These are phyloP conservation scores for Limonius californicus DNA, from an alignment of 1,140 invertebrate species.

Conservation along the genomic window DNA sequence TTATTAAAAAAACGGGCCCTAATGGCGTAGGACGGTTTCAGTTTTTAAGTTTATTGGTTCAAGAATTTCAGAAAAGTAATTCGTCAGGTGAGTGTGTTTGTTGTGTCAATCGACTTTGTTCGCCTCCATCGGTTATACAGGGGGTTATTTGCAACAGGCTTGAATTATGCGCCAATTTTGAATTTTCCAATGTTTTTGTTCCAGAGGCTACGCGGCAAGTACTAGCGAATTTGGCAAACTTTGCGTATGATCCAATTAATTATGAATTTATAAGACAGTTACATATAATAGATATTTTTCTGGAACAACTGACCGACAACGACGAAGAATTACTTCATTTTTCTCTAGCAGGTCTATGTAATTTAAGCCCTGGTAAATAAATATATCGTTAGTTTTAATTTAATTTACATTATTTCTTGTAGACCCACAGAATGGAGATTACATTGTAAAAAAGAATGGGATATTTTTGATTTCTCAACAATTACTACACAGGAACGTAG, in stretches of 20 bases:
- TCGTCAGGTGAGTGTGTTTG: constrained; percentile 57
- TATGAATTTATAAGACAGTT: constrained; percentile 73
- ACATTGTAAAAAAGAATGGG: constrained; percentile 62
- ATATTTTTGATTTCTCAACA: constrained; percentile 55
- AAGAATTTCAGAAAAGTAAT: constrained; percentile 75
- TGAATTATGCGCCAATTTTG: constrained; percentile 16
- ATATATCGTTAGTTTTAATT: too few relatives aligned
- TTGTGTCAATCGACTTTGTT: background rate
- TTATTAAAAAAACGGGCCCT: constrained; percentile 68
- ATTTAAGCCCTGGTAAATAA: constrained; percentile 66
- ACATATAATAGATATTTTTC: constrained; percentile 75
- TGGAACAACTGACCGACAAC: constrained; percentile 63
- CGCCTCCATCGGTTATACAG: background rate
- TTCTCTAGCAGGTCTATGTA: constrained; percentile 77
- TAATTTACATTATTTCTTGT: constrained; percentile 40
- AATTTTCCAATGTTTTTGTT: constrained; percentile 41
- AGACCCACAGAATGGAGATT: constrained; percentile 65
- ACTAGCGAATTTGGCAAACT: constrained; percentile 89
- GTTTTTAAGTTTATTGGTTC: constrained; percentile 75
- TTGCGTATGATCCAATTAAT: constrained; percentile 95
- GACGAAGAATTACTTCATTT: constrained; percentile 60
- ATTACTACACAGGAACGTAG: constrained; percentile 57
- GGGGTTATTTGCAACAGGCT: too few relatives aligned
- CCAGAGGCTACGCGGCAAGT: constrained; percentile 81
- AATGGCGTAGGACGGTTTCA: constrained; percentile 71